Base-by-base conservation (phyloP, 2,888 invertebrate species). In the Acleris laterana region DNA sequence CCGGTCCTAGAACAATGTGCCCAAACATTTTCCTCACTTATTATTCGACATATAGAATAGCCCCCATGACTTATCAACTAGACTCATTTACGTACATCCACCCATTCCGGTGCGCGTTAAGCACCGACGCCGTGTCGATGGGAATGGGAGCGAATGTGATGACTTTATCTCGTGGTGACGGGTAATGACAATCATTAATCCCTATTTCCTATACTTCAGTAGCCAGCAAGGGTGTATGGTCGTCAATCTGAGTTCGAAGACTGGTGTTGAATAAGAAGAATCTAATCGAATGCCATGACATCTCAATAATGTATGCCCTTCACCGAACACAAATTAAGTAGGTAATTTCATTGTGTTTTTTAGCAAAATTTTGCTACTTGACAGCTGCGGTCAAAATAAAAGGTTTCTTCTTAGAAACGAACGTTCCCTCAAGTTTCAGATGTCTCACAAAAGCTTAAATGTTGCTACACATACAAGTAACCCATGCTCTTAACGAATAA, bases 1-100 rank as follows among this genome's bases (percentile, higher is more conserved):
- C 91, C 89, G 89, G 90, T 90, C 88, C 79, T 85, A 87, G 87
- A 89, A 91, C 90, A 92, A 90, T 91, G 82, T 87, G 82, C 84
- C 86, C 85, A 85, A 89, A 90, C 86, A 85, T 86, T 85, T 85
- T 66, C 81, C 84, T 85, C 82, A 82, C 82, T 84, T 83, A 82
- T 83, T 78, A 83, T 83, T 80, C 82, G 78, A 81, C 78, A 72
- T 59, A 51, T 62, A 76, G 77, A 81, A 77, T 83, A 79, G 77
- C 79, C 81, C 76, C 76, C 77, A 77, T 77, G 78, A 78, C 78
- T 76, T 79, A 77, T 66, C 66, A 66, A 62, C 62, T 66, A 62
- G 66, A 44, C 62, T 66, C 66, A 66, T 66, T 66, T 66, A 66
- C 66, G 66, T 66, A 66, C 62, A 62, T 66, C 46, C 61, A 62